Evolutionary conservation across 2,888 invertebrate genomes (phyloP).

Genomic region (Tenodera sinensis): DNA sequence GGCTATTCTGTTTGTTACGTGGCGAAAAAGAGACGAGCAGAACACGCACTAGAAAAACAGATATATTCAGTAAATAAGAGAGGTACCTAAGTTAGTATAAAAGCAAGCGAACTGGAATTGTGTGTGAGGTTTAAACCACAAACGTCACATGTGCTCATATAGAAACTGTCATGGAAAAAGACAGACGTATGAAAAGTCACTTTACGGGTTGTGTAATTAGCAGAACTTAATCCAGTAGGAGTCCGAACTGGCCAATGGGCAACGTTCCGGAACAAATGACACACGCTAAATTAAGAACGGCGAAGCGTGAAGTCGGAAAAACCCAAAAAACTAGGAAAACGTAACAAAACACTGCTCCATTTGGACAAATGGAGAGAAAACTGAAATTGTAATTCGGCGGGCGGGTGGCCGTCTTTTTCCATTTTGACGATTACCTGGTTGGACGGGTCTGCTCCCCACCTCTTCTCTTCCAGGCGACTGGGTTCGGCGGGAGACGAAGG

Average conservation of each 20-base stretch:
- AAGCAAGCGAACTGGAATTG: not conserved
- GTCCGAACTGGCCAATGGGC: not conserved
- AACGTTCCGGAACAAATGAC: not conserved
- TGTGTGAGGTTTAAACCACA: not conserved
- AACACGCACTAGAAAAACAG: not conserved
- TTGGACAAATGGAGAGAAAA: not conserved
- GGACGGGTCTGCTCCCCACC: not conserved
- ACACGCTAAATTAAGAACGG: not conserved
- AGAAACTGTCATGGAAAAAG: not conserved
- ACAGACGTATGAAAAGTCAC: not conserved
- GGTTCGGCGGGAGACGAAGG: not conserved
- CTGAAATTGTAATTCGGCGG: not conserved
- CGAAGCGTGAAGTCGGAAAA: not conserved
- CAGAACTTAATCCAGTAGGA: not conserved
- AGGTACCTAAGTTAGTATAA: not conserved
- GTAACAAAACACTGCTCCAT: not conserved
- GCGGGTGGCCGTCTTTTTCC: not conserved
- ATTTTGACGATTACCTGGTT: conserved; percentile 11
- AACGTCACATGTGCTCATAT: not conserved
- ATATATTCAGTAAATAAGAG: not conserved
- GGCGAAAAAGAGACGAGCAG: not conserved
- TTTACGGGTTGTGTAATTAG: not conserved
- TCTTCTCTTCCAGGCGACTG: conserved; percentile 1
- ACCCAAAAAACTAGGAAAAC: not conserved
- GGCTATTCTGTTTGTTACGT: not conserved